These are phyloP conservation scores for Motacilla alba DNA, from an alignment of 2,113 vertebrate species.

Conservation along the genomic window DNA sequence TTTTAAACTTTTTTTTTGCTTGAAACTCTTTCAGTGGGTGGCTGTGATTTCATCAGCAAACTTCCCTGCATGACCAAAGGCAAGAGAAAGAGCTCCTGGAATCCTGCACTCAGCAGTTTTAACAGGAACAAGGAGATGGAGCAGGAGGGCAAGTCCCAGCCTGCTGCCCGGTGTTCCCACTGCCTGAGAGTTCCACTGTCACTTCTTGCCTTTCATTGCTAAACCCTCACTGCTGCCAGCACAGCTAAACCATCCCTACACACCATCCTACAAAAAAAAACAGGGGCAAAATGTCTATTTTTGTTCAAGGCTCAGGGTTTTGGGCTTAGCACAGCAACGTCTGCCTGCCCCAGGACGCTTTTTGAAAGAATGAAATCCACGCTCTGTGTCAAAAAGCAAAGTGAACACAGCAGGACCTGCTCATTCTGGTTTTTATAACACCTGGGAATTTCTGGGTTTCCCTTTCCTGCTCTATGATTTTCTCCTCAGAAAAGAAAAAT, in stretches of 20 bases:
- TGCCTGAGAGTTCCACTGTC: background rate
- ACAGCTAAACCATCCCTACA: fast-evolving
- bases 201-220: background rate
- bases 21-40: background rate
- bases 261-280: background rate
- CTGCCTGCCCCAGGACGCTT: background rate
- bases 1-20: background rate
- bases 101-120: slow-evolving; percentile 4
- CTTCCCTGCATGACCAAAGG: background rate
- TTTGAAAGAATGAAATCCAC: background rate
- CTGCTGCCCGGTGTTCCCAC: background rate
- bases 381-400: background rate
- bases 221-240: background rate
- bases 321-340: background rate
- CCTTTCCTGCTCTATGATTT: background rate
- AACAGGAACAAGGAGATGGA: background rate
- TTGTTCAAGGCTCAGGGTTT: background rate
- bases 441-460: background rate
- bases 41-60: slow-evolving; percentile 4
- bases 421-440: background rate
- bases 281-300: background rate
- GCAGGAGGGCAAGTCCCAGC: background rate
- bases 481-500: background rate
- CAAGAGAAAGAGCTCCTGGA: background rate
- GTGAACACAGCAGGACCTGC: background rate